These are phyloP conservation scores for Trissolcus japonicus DNA, from an alignment of 2,888 invertebrate genomes.

Conservation along the genomic window DNA sequence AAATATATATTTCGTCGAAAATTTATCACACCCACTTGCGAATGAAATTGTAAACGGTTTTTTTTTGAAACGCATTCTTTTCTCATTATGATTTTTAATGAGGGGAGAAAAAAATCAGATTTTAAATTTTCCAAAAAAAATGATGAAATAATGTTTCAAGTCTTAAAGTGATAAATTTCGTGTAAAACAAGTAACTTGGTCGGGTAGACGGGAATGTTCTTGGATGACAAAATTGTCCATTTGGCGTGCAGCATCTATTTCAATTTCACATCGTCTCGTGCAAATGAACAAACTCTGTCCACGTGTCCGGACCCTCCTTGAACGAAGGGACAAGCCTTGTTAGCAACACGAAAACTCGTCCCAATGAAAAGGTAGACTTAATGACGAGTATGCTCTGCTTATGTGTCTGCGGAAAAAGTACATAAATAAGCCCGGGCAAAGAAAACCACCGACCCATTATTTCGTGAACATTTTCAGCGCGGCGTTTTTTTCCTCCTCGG, in stretches of 20 bases:
- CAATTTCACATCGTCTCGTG: constrained; percentile 56
- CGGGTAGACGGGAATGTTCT: constrained; percentile 23
- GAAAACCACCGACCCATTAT: constrained; percentile 54
- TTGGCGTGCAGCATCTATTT: constrained; percentile 50
- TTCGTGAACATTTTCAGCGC: constrained; percentile 39
- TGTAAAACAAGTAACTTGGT: constrained; percentile 24
- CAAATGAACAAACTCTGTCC: constrained; percentile 58
- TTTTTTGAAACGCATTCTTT: background rate
- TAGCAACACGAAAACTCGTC: constrained; percentile 68
- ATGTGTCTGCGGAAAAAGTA: constrained; percentile 50
- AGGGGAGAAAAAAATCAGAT: background rate
- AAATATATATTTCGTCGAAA: too few relatives aligned
- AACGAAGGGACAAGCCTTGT: constrained; percentile 71
- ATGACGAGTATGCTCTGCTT: constrained; percentile 66
- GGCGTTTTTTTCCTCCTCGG: constrained; percentile 23
- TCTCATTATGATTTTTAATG: background rate
- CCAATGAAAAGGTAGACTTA: constrained; percentile 69
- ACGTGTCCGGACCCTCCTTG: constrained; percentile 60
- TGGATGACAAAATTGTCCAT: constrained; percentile 51
- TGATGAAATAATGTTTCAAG: background rate
- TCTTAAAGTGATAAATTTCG: constrained; percentile 18
- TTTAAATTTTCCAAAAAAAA: background rate
- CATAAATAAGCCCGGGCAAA: constrained; percentile 53
- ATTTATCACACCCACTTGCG: too few relatives aligned
- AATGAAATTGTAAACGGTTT: too few relatives aligned